Percentiles rank a stretch among this genome's conserved stretches.
These are phyloP conservation scores for Simalia tracyae DNA, from an alignment of 2,797 vertebrate species.

Conservation along the genomic window DNA sequence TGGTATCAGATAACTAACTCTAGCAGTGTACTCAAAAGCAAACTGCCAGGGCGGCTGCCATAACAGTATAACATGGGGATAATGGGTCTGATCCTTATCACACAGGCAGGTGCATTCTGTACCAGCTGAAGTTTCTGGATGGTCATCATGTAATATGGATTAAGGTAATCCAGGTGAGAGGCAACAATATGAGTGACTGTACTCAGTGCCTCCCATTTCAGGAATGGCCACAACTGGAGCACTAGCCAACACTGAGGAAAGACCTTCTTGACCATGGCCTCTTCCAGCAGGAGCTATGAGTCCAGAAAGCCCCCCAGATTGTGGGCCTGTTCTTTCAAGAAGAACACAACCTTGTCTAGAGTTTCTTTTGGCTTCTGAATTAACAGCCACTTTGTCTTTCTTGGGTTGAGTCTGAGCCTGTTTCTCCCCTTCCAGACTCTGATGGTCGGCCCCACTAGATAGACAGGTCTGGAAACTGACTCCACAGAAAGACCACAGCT, in stretches of 20 bases:
- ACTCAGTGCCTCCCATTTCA: neutral
- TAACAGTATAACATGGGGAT: neutral
- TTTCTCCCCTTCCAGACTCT: neutral
- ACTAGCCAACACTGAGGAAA: neutral
- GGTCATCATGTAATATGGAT: neutral
- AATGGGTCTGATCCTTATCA: neutral
- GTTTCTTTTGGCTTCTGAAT: neutral
- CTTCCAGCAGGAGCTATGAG: neutral
- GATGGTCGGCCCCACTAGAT: neutral
- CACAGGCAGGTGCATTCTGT: neutral
- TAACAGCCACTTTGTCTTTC: neutral
- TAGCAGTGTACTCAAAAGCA: neutral
- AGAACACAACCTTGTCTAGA: neutral
- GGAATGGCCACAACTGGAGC: neutral
- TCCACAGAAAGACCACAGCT: neutral
- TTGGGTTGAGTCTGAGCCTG: neutral
- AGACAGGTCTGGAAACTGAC: neutral
- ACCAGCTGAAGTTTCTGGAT: neutral
- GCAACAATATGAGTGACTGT: neutral
- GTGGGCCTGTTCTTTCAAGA: neutral
- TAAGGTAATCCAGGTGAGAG: neutral
- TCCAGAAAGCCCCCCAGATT: neutral
- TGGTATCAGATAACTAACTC: neutral
- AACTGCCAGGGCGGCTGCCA: neutral
- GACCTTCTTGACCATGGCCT: neutral